Base-by-base conservation (phyloP, 2,797 vertebrate species). In the Platyrinchus mystaceus region DNA sequence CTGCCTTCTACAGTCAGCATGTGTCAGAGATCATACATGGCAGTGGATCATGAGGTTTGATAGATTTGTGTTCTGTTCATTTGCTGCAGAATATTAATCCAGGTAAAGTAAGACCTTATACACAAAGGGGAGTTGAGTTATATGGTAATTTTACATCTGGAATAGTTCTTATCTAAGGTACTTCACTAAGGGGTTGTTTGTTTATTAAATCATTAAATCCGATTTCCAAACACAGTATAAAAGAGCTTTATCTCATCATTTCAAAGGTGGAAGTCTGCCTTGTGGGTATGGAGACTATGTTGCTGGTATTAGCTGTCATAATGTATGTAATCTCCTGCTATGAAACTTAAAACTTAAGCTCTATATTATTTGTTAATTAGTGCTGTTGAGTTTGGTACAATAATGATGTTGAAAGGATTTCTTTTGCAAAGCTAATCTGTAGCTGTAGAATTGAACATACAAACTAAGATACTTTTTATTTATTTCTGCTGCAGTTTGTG, bases 151-250 rank as follows among this genome's bases (percentile, higher is more conserved):
- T 84, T 76, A 80, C 53, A 43, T 77, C 87, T 91, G 83, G 84
- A 53, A 75, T 86, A 82, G 56, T 47, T 74, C 81, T 84, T 52
- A 76, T 53, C 66, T 64, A 59, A 69, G 15, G 63, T 94, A 43
- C 56, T 62, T 97, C 71, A 50, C 62, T 88, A 49, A 79, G 49
- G 56, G 28, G 1, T 67, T 93, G 66, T 67, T 95, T 81, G 46
- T 94, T 96, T 94, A 69, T 78, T 78, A 67, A 78, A 75, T 85
- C 84, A 95, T 94, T 90, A 91, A 78, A 82, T 95, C 83, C 39
- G n/a, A 14, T 97, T 97, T 94, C 75, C 58, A 91, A 87, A 81
- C 52, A 70, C 77, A 63, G 36, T 53, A 50, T 93, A 71, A 69
- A 95, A 96, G 28, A 10, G 2, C 71, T 87, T 96, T 89, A 87